A percentile compares a stretch with the other conserved stretches of the same genome.
Evolutionary conservation across 2,113 vertebrate species (phyloP).

Genomic region (Pseudolaguvia tuberculata): DNA sequence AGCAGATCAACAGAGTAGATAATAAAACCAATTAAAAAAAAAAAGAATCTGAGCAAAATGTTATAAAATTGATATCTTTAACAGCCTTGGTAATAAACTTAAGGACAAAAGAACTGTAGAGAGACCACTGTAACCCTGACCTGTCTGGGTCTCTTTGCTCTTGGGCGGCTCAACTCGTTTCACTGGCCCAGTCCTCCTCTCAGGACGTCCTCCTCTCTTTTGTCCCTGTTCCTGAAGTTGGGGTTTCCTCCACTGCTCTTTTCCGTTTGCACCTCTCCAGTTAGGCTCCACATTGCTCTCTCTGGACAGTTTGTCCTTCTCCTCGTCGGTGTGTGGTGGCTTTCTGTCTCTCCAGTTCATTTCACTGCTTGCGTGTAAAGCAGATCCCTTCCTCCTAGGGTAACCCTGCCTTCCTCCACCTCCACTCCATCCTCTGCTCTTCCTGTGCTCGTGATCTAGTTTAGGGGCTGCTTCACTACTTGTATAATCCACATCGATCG

Average conservation of each 20-base stretch:
- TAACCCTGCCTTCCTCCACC: slow-evolving; percentile 36
- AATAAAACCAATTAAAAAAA: too few species aligned
- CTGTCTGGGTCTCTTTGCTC: slow-evolving; percentile 95
- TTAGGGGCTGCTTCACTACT: slow-evolving; percentile 31
- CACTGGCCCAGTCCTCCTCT: slow-evolving; percentile 68
- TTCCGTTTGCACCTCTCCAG: slow-evolving; percentile 44
- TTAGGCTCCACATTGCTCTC: slow-evolving; percentile 54
- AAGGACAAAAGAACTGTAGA: background rate
- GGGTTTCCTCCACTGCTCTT: slow-evolving; percentile 63
- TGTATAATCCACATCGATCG: slow-evolving; percentile 14
- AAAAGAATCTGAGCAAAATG: too few species aligned
- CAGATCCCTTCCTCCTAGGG: slow-evolving; percentile 64
- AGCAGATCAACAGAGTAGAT: too few species aligned
- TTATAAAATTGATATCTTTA: too few species aligned
- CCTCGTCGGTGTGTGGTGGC: slow-evolving; percentile 18
- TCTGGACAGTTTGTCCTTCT: slow-evolving; percentile 48
- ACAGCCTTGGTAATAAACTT: background rate
- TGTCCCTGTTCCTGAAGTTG: slow-evolving; percentile 64
- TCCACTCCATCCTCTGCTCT: slow-evolving; percentile 43
- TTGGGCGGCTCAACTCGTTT: slow-evolving; percentile 78
- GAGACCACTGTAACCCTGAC: slow-evolving; percentile 58
- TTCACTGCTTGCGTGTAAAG: slow-evolving; percentile 63
- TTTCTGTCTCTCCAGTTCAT: slow-evolving; percentile 60
- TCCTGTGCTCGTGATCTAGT: slow-evolving; percentile 37
- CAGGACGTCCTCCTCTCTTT: slow-evolving; percentile 61